Conservation (phyloP, 30 jellyfish, hydroid and myxozoan genomes). For the Pseudorhiza aurosa region DNA sequence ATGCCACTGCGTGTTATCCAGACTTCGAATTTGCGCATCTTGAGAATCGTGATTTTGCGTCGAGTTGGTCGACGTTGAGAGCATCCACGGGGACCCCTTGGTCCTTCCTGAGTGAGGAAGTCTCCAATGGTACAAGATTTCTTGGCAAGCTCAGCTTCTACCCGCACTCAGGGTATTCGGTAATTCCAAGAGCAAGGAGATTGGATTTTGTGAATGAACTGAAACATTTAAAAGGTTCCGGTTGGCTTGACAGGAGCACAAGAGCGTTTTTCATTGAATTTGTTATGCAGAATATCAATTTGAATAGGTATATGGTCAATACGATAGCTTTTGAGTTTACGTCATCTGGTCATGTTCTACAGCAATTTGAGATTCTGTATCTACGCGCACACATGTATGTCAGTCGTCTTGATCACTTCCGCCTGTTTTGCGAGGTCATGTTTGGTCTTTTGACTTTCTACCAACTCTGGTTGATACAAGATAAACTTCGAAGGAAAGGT, state of each 20-base stretch:
- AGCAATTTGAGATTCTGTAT: conserved; percentile 39
- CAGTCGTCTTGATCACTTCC: conserved; percentile 68
- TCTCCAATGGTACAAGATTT: conserved; percentile 36
- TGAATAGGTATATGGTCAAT: conserved; percentile 45
- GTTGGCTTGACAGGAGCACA: conserved; percentile 80
- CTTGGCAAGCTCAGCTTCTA: conserved; percentile 34
- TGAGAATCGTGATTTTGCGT: conserved; percentile 25
- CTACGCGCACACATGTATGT: conserved; percentile 59
- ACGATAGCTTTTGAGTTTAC: conserved; percentile 65
- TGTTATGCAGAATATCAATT: conserved; percentile 52
- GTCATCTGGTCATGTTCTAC: conserved; percentile 54
- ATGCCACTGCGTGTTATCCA: conserved; percentile 13
- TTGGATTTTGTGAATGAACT: background rate
- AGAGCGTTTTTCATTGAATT: conserved; percentile 73
- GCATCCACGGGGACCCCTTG: conserved; percentile 22
- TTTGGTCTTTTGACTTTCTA: conserved; percentile 53
- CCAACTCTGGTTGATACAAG: conserved; percentile 24
- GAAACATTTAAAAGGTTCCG: conserved; percentile 31
- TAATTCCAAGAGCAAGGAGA: background rate
- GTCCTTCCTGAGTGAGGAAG: conserved; percentile 40
- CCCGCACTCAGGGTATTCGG: conserved; percentile 58
- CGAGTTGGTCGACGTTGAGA: conserved; percentile 10
- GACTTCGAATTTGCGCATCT: conserved; percentile 5
- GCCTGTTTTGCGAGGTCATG: conserved; percentile 73
- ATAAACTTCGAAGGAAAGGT: conserved; percentile 35